These are phyloP conservation scores for Perodicticus potto DNA, from an alignment of 2,797 vertebrate genomes.

Conservation along the genomic window DNA sequence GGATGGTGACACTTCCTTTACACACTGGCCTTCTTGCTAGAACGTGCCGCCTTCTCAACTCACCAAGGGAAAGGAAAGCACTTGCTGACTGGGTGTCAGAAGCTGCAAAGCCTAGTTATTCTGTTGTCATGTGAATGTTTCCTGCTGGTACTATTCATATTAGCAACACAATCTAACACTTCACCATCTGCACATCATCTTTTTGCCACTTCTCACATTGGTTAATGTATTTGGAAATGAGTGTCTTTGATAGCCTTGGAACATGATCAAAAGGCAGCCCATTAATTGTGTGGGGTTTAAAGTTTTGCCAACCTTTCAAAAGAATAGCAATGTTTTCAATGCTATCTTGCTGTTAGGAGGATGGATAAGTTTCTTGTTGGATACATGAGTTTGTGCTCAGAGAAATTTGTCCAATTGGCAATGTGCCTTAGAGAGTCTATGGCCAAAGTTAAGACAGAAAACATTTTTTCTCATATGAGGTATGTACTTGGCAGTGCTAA, in stretches of 20 bases:
- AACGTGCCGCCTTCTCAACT: neutral
- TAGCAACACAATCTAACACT: neutral
- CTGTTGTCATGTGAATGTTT: neutral
- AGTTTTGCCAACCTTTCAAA: neutral
- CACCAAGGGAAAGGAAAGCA: conserved; percentile 27
- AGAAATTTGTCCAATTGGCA: neutral
- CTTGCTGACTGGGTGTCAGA: neutral
- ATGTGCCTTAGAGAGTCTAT: neutral
- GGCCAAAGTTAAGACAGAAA: neutral
- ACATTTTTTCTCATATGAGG: neutral
- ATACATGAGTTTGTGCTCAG: neutral
- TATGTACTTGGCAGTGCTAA: neutral
- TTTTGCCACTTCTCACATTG: neutral
- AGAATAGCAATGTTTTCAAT: neutral
- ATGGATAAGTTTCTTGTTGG: neutral
- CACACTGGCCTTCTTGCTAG: neutral
- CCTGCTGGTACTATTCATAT: neutral
- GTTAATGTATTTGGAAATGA: neutral
- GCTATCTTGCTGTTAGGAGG: neutral
- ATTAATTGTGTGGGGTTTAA: neutral
- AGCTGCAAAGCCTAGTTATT: neutral
- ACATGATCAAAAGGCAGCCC: neutral
- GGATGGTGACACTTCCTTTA: neutral
- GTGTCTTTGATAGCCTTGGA: neutral
- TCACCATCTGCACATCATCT: neutral